Evolutionary conservation across 2,888 invertebrate species (phyloP).

Genomic region (Stenichneumon culpator): DNA sequence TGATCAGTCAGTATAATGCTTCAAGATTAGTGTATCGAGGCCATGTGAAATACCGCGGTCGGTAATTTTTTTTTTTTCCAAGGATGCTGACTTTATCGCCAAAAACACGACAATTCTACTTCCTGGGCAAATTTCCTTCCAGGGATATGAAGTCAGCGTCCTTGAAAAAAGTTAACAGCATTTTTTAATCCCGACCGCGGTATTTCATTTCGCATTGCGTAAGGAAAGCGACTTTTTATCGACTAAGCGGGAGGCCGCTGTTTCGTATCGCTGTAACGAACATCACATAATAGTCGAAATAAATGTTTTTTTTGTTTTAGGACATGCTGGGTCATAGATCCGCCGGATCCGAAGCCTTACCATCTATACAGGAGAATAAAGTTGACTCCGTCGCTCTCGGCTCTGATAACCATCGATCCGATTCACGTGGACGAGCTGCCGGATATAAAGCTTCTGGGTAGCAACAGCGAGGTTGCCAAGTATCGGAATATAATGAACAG

Average conservation of each 20-base stretch:
- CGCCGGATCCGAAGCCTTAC: slow-evolving; percentile 78
- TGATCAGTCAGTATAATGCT: slow-evolving; percentile 76
- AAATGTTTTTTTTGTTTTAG: slow-evolving; percentile 71
- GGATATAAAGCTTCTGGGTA: slow-evolving; percentile 80
- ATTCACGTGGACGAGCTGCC: slow-evolving; percentile 75
- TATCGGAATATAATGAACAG: slow-evolving; percentile 74
- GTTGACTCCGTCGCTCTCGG: slow-evolving; percentile 78
- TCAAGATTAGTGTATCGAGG: not conserved
- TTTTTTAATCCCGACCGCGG: not conserved
- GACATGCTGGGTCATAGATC: slow-evolving; percentile 82
- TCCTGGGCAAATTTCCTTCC: no score
- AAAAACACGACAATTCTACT: no score
- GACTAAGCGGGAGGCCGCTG: no score
- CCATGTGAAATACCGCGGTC: not conserved
- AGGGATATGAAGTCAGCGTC: no score
- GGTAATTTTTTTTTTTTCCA: not conserved
- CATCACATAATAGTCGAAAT: slow-evolving; percentile 5
- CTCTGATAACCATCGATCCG: slow-evolving; percentile 78
- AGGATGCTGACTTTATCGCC: not conserved
- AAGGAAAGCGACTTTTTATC: no score
- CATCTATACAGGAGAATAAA: slow-evolving; percentile 82
- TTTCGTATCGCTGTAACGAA: not conserved
- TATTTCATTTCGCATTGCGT: no score
- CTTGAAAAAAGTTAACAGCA: not conserved
- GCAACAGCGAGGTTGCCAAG: slow-evolving; percentile 76